These are phyloP conservation scores for Drosophila mayri DNA, from an alignment of 1,140 invertebrate genomes.

Conservation along the genomic window DNA sequence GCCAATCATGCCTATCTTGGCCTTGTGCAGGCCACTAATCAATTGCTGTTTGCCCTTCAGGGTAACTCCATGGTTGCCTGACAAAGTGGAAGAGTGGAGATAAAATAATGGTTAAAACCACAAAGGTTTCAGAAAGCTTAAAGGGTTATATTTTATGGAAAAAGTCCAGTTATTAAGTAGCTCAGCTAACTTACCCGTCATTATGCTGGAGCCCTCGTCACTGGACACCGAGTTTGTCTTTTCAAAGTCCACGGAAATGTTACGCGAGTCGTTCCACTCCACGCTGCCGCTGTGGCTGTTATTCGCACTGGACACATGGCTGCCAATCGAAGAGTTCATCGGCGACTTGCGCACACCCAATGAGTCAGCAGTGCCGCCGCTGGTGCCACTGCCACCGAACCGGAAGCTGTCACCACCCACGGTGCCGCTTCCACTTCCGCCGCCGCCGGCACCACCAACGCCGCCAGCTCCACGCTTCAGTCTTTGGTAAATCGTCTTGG, in stretches of 20 bases:
- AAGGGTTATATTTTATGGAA: background rate
- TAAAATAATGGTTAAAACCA: background rate
- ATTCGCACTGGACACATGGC: conserved; percentile 88
- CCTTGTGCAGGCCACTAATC: conserved; percentile 75
- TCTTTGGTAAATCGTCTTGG: conserved; percentile 88
- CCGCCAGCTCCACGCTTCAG: conserved; percentile 85
- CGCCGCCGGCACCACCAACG: conserved; percentile 27
- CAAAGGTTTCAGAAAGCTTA: too few species aligned
- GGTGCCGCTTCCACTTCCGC: conserved; percentile 54
- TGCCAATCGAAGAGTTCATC: conserved; percentile 82
- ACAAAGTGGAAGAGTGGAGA: background rate
- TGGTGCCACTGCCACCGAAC: conserved; percentile 74
- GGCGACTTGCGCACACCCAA: conserved; percentile 84
- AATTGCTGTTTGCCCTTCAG: conserved; percentile 69
- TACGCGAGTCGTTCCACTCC: conserved; percentile 89
- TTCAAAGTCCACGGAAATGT: conserved; percentile 86
- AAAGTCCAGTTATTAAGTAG: background rate
- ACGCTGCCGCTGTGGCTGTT: conserved; percentile 91
- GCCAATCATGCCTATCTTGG: conserved; percentile 79
- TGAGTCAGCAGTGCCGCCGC: conserved; percentile 83
- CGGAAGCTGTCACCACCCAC: conserved; percentile 85
- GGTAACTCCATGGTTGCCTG: conserved; percentile 54
- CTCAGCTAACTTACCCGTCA: conserved; percentile 52
- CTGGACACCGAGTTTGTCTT: conserved; percentile 86
- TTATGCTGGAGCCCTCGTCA: conserved; percentile 85